Evolutionary conservation across 2,888 invertebrate genomes (phyloP).

Genomic region (Drosophila robusta): DNA sequence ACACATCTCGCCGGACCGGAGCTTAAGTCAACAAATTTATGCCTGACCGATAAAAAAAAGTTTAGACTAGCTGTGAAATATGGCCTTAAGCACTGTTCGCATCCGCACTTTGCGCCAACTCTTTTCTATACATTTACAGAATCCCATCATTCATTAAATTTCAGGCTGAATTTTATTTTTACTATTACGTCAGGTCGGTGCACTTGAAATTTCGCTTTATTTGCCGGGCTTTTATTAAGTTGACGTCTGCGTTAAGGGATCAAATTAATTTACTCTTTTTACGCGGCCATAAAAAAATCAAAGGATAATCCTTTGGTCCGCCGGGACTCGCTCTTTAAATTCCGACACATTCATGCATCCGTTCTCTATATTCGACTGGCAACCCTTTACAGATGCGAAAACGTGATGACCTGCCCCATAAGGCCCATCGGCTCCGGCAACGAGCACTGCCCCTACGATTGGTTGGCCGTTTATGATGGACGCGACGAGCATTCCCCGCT

Average conservation of each 20-base stretch:
- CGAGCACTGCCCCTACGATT: slow-evolving; percentile 95
- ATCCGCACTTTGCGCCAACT: not conserved
- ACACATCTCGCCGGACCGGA: not conserved
- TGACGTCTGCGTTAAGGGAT: slow-evolving; percentile 11
- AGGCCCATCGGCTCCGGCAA: slow-evolving; percentile 94
- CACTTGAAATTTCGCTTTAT: slow-evolving; percentile 45
- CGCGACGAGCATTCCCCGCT: slow-evolving; percentile 94
- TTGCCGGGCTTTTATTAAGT: slow-evolving; percentile 42
- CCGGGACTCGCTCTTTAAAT: not conserved
- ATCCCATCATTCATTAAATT: slow-evolving; percentile 41
- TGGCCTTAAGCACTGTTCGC: slow-evolving; percentile 11
- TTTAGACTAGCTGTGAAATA: not conserved
- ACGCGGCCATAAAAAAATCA: slow-evolving; percentile 17
- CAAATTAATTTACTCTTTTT: slow-evolving; percentile 46
- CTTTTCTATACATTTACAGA: slow-evolving; percentile 21
- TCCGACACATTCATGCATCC: not conserved
- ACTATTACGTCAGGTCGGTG: slow-evolving; percentile 1
- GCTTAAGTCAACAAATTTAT: not conserved
- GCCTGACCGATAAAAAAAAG: too few species aligned
- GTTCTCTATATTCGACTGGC: not conserved
- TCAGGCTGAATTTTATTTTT: slow-evolving; percentile 17
- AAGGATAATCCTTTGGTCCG: not conserved
- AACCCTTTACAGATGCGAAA: slow-evolving; percentile 89
- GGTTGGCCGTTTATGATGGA: slow-evolving; percentile 95
- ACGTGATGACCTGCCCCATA: slow-evolving; percentile 97